Percentiles rank a stretch among this genome's conserved stretches.
These are phyloP conservation scores for Pitta sordida DNA, from an alignment of 2,113 vertebrate species.

Conservation along the genomic window DNA sequence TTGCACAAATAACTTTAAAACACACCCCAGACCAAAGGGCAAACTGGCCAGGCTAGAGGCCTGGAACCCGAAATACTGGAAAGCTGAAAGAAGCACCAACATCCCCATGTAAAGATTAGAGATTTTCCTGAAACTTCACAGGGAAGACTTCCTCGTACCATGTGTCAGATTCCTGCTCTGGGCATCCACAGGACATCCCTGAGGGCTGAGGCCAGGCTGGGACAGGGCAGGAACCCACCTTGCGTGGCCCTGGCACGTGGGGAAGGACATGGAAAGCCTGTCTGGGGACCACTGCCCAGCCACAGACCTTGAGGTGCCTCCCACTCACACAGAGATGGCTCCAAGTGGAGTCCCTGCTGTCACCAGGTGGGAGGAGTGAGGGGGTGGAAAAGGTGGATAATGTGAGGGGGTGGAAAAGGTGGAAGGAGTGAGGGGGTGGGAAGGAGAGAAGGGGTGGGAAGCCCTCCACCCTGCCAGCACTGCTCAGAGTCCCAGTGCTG, in stretches of 20 bases:
- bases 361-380: background rate
- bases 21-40: background rate
- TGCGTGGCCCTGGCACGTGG: background rate
- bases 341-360: background rate
- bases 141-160: no score
- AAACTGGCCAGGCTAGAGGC: background rate
- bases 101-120: background rate
- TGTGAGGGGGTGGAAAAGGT: background rate
- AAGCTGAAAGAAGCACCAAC: background rate
- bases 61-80: background rate
- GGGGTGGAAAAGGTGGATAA: background rate
- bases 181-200: accelerated
- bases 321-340: accelerated
- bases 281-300: background rate
- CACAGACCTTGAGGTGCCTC: accelerated
- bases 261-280: background rate
- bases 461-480: background rate
- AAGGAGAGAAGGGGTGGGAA: background rate
- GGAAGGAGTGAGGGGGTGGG: background rate
- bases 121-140: background rate
- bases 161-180: background rate
- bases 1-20: background rate
- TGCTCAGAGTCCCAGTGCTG: background rate
- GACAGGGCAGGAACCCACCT: background rate
- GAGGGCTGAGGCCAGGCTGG: accelerated